A percentile compares a stretch with the other conserved stretches of the same genome.
These are phyloP conservation scores for Xiphophorus birchmanni DNA, from an alignment of 2,797 vertebrate species.

Conservation along the genomic window DNA sequence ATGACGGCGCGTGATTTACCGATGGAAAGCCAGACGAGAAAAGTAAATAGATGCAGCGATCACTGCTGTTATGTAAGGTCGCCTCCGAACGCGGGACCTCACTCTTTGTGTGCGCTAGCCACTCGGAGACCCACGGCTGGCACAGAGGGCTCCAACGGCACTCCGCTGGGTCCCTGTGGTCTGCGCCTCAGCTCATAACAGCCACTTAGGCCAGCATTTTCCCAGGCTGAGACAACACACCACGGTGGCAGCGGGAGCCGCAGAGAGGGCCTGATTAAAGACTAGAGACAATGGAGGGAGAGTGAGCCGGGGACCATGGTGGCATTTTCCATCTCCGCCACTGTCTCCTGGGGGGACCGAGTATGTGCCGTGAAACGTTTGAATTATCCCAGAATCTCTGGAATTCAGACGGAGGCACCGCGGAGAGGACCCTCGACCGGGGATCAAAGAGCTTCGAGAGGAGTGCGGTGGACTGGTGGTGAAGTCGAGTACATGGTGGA, in stretches of 20 bases:
- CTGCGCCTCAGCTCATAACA: conserved; percentile 71
- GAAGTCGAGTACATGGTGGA: conserved; percentile 62
- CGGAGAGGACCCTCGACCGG: conserved; percentile 77
- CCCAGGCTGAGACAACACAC: conserved; percentile 82
- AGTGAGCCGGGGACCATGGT: conserved; percentile 75
- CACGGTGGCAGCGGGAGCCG: conserved; percentile 79
- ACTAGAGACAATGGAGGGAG: conserved; percentile 82
- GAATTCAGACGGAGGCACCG: conserved; percentile 83
- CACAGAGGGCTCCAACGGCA: conserved; percentile 72
- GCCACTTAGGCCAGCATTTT: conserved; percentile 81
- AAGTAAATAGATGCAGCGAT: conserved; percentile 59
- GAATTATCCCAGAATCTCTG: conserved; percentile 84
- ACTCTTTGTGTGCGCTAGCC: conserved; percentile 69
- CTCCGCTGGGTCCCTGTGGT: conserved; percentile 75
- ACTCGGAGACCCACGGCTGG: conserved; percentile 70
- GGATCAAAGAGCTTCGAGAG: conserved; percentile 80
- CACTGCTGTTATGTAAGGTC: conserved; percentile 58
- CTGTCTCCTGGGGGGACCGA: conserved; percentile 78
- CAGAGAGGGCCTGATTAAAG: conserved; percentile 84
- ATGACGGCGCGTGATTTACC: conserved; percentile 58
- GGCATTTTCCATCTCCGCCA: conserved; percentile 79
- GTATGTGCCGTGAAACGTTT: conserved; percentile 82
- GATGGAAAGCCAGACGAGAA: conserved; percentile 38
- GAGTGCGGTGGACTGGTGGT: conserved; percentile 76
- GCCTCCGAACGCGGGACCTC: conserved; percentile 59